phyloP scores from a whole-genome alignment of 2,888 invertebrate species.

The Apotomis betuletana region DNA sequence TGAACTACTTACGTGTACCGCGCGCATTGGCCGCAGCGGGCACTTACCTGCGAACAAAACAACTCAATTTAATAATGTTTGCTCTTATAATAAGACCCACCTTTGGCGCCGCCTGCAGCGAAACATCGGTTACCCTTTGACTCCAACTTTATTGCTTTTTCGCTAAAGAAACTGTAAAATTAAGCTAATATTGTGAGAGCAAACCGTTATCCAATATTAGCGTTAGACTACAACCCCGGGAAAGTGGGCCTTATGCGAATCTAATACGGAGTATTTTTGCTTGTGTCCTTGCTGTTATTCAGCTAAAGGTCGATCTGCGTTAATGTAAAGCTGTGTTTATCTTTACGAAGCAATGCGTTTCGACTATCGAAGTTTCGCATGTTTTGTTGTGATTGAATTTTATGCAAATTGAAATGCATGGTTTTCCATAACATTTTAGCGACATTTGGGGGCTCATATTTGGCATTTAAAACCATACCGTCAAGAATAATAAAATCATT shows the following conservation, averaged over 20 bases:
- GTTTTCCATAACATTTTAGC: no score
- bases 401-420: no score
- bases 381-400: no score
- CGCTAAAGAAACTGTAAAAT: conserved; percentile 13
- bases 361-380: no score
- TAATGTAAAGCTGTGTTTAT: no score
- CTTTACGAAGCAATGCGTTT: no score
- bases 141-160: conserved; percentile 21
- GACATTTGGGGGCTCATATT: no score
- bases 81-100: neutral
- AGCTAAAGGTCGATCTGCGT: neutral
- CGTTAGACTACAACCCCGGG: neutral
- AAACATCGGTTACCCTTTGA: neutral
- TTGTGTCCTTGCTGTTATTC: neutral
- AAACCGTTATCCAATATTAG: conserved; percentile 19
- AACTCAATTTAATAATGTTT: conserved; percentile 5
- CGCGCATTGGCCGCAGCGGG: neutral
- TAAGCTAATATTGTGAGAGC: conserved; percentile 10
- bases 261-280: neutral
- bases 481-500: no score
- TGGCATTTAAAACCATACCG: no score
- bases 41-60: conserved; percentile 38
- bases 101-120: neutral
- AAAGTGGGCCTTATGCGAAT: neutral
- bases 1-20: conserved; percentile 20